A percentile compares a stretch with the other conserved stretches of the same genome.
phyloP scores from a whole-genome alignment of 2,888 invertebrate genomes.

The Mythimna vitellina region DNA sequence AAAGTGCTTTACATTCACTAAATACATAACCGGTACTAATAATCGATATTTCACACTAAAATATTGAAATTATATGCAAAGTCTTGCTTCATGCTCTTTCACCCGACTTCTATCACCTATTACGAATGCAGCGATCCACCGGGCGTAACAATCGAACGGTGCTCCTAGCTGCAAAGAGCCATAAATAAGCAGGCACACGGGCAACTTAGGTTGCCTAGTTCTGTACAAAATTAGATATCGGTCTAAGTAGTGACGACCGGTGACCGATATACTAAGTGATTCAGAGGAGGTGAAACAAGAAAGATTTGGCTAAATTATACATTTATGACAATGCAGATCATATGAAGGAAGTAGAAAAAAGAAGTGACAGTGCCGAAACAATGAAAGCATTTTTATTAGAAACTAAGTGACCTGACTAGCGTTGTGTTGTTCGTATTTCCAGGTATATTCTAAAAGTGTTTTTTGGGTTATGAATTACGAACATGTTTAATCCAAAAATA shows the following conservation, averaged over 20 bases:
- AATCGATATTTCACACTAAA: conserved; percentile 15
- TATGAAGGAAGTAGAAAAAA: background rate
- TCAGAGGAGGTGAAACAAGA: background rate
- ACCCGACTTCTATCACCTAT: conserved; percentile 52
- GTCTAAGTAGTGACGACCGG: too few species aligned
- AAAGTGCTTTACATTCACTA: conserved; percentile 22
- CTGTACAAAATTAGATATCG: background rate
- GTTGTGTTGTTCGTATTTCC: background rate
- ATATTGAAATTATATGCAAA: conserved; percentile 41
- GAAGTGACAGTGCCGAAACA: background rate
- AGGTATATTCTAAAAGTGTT: too few species aligned
- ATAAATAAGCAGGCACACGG: conserved; percentile 36
- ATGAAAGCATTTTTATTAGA: background rate
- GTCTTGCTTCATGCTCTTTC: conserved; percentile 48
- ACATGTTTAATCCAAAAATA: too few species aligned
- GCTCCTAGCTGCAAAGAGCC: conserved; percentile 71
- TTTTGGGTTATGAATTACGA: too few species aligned
- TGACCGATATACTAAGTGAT: background rate
- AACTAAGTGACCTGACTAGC: background rate
- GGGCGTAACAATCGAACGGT: conserved; percentile 74
- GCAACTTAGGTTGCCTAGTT: conserved; percentile 19
- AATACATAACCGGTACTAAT: conserved; percentile 1
- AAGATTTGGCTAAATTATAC: background rate
- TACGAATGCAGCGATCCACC: conserved; percentile 64
- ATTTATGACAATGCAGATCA: too few species aligned